phyloP scores from a whole-genome alignment of 2,113 vertebrate genomes.

The Oceanites oceanicus region DNA sequence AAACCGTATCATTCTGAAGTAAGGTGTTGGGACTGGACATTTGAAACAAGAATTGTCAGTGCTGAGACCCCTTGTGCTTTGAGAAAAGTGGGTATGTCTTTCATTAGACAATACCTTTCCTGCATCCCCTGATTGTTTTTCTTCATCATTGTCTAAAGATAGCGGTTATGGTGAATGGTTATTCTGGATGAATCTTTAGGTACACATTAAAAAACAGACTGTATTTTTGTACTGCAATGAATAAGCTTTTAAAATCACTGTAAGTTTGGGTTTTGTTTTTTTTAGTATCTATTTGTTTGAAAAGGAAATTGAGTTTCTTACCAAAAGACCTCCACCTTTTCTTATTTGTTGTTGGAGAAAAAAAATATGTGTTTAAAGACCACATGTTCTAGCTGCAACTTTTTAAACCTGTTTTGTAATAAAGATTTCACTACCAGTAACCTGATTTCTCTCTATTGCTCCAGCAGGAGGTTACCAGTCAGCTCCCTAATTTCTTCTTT shows the following conservation, averaged over 20 bases:
- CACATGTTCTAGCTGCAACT: background rate
- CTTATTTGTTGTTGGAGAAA: background rate
- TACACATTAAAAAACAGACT: constrained; percentile 22
- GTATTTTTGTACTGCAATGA: constrained; percentile 44
- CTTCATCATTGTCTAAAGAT: constrained; percentile 24
- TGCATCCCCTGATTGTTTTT: background rate
- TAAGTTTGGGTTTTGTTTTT: background rate
- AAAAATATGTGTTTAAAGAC: background rate
- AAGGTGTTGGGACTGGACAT: constrained; percentile 1
- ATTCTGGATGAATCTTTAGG: constrained; percentile 4
- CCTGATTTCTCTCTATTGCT: background rate
- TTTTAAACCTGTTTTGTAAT: background rate
- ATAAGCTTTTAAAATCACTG: constrained; percentile 19
- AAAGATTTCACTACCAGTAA: background rate
- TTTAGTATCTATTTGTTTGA: constrained; percentile 30
- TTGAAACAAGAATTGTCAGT: constrained; percentile 37
- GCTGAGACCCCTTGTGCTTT: constrained; percentile 46
- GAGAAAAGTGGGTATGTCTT: constrained; percentile 6
- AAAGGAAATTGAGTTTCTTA: constrained; percentile 16
- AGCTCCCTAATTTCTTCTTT: background rate
- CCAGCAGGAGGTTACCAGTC: background rate
- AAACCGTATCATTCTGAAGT: constrained; percentile 51
- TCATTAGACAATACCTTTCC: constrained; percentile 27
- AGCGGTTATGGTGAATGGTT: constrained; percentile 1
- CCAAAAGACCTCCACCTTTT: background rate